Evolutionary conservation across 2,797 vertebrate genomes (phyloP), one percentile per base, ranked within the genome.

Genomic region (Crocidura indochinensis): DNA sequence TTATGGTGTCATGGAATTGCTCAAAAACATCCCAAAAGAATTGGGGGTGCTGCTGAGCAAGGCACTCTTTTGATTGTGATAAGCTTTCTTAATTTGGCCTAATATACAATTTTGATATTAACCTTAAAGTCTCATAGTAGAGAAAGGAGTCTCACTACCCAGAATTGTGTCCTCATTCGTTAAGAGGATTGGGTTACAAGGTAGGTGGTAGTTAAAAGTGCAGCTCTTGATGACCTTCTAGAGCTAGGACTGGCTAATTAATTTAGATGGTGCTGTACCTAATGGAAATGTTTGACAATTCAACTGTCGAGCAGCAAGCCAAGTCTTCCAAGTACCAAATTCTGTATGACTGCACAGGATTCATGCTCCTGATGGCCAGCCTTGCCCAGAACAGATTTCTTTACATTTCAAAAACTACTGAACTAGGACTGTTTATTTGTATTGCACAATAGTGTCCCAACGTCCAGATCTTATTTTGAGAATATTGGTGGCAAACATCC

Each of bases 1-100:
- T 93, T 67, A 60, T 73, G 69, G 81, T n/a, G 9, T 44, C 17
- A 5, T 47, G 46, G n/a, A 84, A 62, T 88, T 92, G 80, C 60
- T 80, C 47, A 64, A 81, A 46, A 60, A 10, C 68, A 80, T 75
- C 87, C 29, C 26, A 2, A 19, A 27, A 65, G 64, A 65, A 65
- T 65, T 65, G 10, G 64, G 22, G 64, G 3, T 9, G 27, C 8
- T 0, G 47, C 29, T 31, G 12, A 44, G 56, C 19, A 53, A 26
- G 2, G 56, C 26, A 29, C 4, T 60, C 19, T 20, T 60, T 60
- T 92, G 78, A 69, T 64, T 24, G 17, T 64, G 24, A 44, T 49
- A 2, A 29, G 51, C 51, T 15, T 71, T 6, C 29, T 87, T 84
- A 47, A 84, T 85, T 92, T 72, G 26, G 17, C 86, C 73, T 80